Base-by-base conservation (phyloP, 1,140 invertebrate species). In the Neodiprion lecontei region DNA sequence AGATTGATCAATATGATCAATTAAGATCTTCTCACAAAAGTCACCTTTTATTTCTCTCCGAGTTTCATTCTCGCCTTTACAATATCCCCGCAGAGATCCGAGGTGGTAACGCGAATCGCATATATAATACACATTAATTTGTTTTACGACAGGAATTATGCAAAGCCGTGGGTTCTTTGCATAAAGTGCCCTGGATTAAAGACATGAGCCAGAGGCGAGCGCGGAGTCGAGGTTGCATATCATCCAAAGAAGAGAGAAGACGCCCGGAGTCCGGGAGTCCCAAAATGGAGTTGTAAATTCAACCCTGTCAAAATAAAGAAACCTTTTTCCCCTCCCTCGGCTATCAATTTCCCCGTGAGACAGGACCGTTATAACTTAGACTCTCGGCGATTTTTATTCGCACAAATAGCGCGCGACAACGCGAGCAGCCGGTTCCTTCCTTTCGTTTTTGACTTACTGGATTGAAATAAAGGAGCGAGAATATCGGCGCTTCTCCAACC, bases 281-380 rank as follows among this genome's bases (percentile, higher is more conserved):
- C 40, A 48, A 74, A 70, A 70, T 69, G 11, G 9, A 73, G 47
- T 74, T 76, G 73, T 76, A 76, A 76, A 76, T 76, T 73, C 73
- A 73, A 70, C 5, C 48, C 49, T 73, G 75, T 76, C 75, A 76
- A 76, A 76, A 76, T 76, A 76, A 76, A 76, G 75, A 72, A 76
- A 40, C 47, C 21, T 50, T 50, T 61, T 74, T 53, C 11, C 67
- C 67, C 67, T 17, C 67, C 17, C 67, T 69, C 67, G 67, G 67
- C 65, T 69, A 76, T 76, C 74, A 76, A 76, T 76, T 74, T 72
- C 47, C 28, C 28, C 50, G 10, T 53, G 10, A 1, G 50, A 10
- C n/a, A 53, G n/a, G 10, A 53, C 50, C 50, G 50, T 53, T 53
- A 53, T 53, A 53, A 53, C 50, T 53, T n/a, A 53, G 50, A 53